phyloP scores from a whole-genome alignment of 1,140 invertebrate species.

The Diachasmimorpha longicaudata region DNA sequence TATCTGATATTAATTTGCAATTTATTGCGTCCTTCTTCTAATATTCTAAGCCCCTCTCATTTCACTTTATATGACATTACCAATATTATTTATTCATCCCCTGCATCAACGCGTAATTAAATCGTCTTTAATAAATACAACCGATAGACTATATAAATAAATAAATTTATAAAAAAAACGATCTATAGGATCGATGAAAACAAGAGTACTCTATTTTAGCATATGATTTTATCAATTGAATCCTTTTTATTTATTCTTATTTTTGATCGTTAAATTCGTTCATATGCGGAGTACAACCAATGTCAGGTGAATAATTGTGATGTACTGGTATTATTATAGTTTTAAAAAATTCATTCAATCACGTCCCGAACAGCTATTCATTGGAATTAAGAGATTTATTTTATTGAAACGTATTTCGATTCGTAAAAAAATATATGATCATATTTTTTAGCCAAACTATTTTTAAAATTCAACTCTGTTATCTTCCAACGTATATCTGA shows the following conservation, averaged over 20 bases:
- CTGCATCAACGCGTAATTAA: conserved; percentile 51
- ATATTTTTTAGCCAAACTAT: too few relatives aligned
- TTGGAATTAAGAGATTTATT: too few relatives aligned
- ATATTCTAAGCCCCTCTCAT: not conserved
- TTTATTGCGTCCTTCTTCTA: conserved; percentile 1
- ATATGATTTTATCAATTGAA: not conserved
- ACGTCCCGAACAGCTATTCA: too few relatives aligned
- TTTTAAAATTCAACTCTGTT: too few relatives aligned
- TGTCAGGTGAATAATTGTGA: not conserved
- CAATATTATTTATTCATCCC: not conserved
- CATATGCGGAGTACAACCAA: not conserved
- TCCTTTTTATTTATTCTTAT: too few relatives aligned
- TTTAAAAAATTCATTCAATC: too few relatives aligned
- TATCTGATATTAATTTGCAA: conserved; percentile 14
- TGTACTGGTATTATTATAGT: not conserved
- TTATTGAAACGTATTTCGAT: too few relatives aligned
- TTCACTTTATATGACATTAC: not conserved
- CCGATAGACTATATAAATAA: conserved; percentile 61
- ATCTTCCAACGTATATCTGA: too few relatives aligned
- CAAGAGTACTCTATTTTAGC: not conserved
- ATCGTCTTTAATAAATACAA: conserved; percentile 59
- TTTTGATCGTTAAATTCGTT: not conserved
- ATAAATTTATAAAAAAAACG: conserved; percentile 41
- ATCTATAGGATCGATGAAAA: not conserved
- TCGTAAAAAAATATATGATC: too few relatives aligned